These are phyloP conservation scores for Hirudo medicinalis DNA, from an alignment of 1,140 invertebrate species.

Conservation along the genomic window DNA sequence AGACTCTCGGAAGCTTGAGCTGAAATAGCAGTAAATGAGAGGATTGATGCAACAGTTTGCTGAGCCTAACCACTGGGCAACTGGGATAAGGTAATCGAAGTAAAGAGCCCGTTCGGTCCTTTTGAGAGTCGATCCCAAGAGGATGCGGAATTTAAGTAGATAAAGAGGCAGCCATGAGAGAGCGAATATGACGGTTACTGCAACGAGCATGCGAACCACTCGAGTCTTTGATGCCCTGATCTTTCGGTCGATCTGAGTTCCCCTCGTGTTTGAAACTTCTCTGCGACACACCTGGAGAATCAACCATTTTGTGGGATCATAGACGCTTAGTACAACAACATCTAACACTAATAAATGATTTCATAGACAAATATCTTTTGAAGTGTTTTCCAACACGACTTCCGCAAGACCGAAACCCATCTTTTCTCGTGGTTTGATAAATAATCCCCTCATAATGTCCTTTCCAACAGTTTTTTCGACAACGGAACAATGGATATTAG, in stretches of 20 bases:
- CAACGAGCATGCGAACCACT: slow-evolving; percentile 59
- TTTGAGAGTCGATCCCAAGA: not conserved
- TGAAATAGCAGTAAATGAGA: slow-evolving; percentile 25
- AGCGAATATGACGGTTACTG: slow-evolving; percentile 80
- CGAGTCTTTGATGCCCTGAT: slow-evolving; percentile 28
- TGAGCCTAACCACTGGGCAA: slow-evolving; percentile 23
- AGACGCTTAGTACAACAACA: no score
- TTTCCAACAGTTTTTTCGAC: no score
- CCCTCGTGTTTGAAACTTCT: slow-evolving; percentile 38
- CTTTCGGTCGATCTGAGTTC: slow-evolving; percentile 25
- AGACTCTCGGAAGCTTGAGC: slow-evolving; percentile 8
- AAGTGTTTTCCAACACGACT: no score
- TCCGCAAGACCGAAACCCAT: no score
- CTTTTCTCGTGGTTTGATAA: no score
- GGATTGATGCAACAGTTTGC: slow-evolving; percentile 23
- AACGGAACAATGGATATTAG: no score
- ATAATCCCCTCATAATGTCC: no score
- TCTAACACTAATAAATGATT: no score
- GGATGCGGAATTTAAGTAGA: slow-evolving; percentile 28
- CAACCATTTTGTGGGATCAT: no score
- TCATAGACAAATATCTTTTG: no score
- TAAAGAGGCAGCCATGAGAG: slow-evolving; percentile 83
- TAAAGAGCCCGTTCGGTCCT: not conserved
- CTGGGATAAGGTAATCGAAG: slow-evolving; percentile 12
- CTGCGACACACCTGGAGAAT: slow-evolving; percentile 3